Percentiles rank a stretch among this genome's conserved stretches.
These are phyloP conservation scores for Zaprionus inermis DNA, from an alignment of 1,140 invertebrate species.

Conservation along the genomic window DNA sequence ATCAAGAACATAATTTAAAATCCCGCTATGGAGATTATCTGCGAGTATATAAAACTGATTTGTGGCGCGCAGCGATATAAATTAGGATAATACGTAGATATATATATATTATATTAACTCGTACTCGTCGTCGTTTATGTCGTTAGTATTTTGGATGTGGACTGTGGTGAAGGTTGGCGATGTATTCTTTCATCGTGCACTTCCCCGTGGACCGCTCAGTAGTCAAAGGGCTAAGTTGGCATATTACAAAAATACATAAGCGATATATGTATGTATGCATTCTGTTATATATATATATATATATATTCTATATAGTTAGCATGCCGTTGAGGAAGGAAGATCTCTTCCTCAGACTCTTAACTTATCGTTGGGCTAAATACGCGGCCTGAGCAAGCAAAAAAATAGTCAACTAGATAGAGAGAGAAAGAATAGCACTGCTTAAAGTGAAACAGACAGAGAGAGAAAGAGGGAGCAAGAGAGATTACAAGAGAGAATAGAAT, in stretches of 20 bases:
- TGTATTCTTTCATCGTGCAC: background rate
- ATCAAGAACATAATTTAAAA: constrained; percentile 22
- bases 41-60: constrained; percentile 31
- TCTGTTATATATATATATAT: no score
- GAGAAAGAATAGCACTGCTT: constrained; percentile 7
- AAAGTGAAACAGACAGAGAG: background rate
- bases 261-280: background rate
- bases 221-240: background rate
- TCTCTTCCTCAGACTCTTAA: constrained; percentile 3
- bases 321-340: background rate
- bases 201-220: background rate
- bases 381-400: background rate
- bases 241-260: background rate
- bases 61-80: constrained; percentile 20
- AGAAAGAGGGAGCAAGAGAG: constrained; percentile 24
- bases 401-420: background rate
- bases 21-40: constrained; percentile 5
- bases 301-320: background rate
- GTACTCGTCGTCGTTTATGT: constrained; percentile 2
- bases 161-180: background rate
- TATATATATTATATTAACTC: constrained; percentile 10
- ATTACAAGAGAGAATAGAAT: constrained; percentile 29
- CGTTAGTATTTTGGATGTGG: background rate
- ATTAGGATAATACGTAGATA: constrained; percentile 40
- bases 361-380: constrained; percentile 10